Evolutionary conservation across 1,140 invertebrate species (phyloP), one percentile per base, ranked within the genome.

Genomic region (Carposina sasakii): DNA sequence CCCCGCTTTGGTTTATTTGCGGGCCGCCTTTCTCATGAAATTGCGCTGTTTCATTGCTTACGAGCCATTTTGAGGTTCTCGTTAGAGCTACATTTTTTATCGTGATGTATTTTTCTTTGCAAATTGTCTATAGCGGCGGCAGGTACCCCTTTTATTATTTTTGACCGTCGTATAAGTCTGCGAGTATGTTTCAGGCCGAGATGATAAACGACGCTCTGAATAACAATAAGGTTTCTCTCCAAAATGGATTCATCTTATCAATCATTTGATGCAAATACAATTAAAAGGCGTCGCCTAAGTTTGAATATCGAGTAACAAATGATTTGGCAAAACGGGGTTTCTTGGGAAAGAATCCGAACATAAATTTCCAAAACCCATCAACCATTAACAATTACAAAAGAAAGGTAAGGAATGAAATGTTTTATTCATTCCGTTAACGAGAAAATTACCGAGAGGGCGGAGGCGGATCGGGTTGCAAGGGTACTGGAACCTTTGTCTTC

Each of bases 341-440:
- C 47, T 63, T 22, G 22, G 23, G 54, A 68, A 71, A 67, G 67
- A 69, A 67, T 64, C 63, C 52, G 68, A 67, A 73, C 65, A 81
- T 72, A 76, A 76, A 75, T 77, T 76, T 73, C 71, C 68, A 73
- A 81, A 78, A 77, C 69, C 71, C 72, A 81, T 79, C 73, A 75
- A 74, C 74, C 73, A 81, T 81, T 81, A 83, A 78, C 76, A 82
- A 78, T 82, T 78, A 79, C 70, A 79, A 81, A 81, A 79, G 70
- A 79, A 76, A 75, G 67, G 76, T 77, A 83, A 76, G 72, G 71
- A 83, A 81, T 83, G 70, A 79, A 83, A 84, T 84, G 76, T 84
- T 84, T 84, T 84, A 83, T 83, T 83, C 79, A 83, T 81, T 72
- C 70, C 65, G 67, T 79, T 83, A 83, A 83, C 77, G 74, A 79